A percentile compares a stretch with the other conserved stretches of the same genome.
These are phyloP conservation scores for Dasyurus viverrinus DNA, from an alignment of 2,113 vertebrate species.

Conservation along the genomic window DNA sequence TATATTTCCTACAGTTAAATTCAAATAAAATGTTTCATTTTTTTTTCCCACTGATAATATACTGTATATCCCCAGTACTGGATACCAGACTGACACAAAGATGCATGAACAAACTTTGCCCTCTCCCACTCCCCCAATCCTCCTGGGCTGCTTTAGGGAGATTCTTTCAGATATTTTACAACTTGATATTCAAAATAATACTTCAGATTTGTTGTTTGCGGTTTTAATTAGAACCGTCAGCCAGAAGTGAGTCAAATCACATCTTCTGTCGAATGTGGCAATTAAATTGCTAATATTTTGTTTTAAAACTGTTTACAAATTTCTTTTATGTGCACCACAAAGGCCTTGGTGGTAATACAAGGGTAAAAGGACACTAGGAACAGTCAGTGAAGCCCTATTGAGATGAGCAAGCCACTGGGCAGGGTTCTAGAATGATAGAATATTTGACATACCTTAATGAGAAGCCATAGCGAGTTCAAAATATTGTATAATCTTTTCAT, in stretches of 20 bases:
- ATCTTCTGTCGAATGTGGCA: conserved; percentile 32
- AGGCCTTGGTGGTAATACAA: not conserved
- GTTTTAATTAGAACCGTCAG: not conserved
- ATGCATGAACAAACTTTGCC: not conserved
- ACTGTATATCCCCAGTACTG: conserved; percentile 1
- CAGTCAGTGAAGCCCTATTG: not conserved
- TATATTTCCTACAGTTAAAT: conserved; percentile 6
- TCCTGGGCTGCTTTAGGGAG: not conserved
- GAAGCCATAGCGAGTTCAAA: conserved; percentile 65
- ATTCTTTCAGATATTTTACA: not conserved
- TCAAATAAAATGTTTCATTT: conserved; percentile 69
- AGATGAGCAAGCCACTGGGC: conserved; percentile 10
- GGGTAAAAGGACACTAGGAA: not conserved
- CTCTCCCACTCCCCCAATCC: not conserved
- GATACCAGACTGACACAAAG: not conserved
- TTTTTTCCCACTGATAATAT: conserved; percentile 25
- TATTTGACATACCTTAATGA: conserved; percentile 64
- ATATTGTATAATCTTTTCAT: conserved; percentile 74
- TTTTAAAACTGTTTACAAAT: conserved; percentile 44
- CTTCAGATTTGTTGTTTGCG: not conserved
- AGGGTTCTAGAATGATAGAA: conserved; percentile 42
- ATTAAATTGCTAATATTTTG: conserved; percentile 35
- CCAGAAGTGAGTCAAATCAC: not conserved
- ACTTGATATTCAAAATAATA: not conserved
- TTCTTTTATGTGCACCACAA: conserved; percentile 1